phyloP scores from a whole-genome alignment of 2,888 invertebrate species.

The Lasioglossum malachurum region DNA sequence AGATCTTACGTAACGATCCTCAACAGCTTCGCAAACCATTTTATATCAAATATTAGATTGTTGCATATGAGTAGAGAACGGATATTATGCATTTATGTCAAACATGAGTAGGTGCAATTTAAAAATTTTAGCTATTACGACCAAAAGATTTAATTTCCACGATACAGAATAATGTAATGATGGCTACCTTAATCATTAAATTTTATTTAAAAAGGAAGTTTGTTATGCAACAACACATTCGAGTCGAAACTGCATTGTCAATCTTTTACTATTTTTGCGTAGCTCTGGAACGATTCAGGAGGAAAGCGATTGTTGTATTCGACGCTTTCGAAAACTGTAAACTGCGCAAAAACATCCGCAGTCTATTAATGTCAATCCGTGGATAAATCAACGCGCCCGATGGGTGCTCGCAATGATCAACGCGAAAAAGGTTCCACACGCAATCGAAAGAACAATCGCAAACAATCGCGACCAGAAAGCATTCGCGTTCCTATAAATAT shows the following conservation, averaged over 20 bases:
- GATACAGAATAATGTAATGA: too few relatives aligned
- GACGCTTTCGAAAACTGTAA: background rate
- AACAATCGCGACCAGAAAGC: background rate
- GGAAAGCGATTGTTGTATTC: background rate
- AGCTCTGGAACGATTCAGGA: background rate
- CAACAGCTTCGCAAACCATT: background rate
- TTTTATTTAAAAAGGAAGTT: background rate
- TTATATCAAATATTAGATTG: too few relatives aligned
- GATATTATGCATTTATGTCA: too few relatives aligned
- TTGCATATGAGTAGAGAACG: too few relatives aligned
- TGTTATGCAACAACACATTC: background rate
- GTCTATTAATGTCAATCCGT: background rate
- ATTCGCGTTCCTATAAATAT: constrained; percentile 11
- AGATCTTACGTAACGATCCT: background rate
- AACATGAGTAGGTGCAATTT: too few relatives aligned
- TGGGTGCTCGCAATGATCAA: background rate
- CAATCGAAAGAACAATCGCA: constrained; percentile 13
- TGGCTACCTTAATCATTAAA: too few relatives aligned
- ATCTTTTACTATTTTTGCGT: background rate
- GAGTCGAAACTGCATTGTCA: background rate
- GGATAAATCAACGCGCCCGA: constrained; percentile 8
- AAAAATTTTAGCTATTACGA: too few relatives aligned
- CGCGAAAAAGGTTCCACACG: background rate
- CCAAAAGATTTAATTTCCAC: too few relatives aligned
- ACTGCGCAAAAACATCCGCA: constrained; percentile 4